phyloP scores from a whole-genome alignment of 2,113 vertebrate genomes.

The Noctilio leporinus region DNA sequence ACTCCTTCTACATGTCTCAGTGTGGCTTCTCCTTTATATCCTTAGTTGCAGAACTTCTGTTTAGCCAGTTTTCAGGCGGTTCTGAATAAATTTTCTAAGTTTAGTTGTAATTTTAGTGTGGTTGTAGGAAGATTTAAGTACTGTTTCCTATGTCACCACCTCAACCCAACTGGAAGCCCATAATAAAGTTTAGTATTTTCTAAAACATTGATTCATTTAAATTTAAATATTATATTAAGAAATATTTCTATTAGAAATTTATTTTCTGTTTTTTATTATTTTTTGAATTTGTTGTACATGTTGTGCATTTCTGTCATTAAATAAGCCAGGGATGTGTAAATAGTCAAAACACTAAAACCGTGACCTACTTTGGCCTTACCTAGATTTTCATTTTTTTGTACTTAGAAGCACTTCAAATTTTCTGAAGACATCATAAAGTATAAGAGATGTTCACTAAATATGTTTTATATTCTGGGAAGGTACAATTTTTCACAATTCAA shows the following conservation, averaged over 20 bases:
- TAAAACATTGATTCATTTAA: neutral
- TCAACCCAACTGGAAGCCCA: neutral
- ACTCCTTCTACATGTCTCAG: neutral
- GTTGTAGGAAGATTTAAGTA: neutral
- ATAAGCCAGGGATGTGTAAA: neutral
- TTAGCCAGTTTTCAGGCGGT: neutral
- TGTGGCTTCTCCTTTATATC: neutral
- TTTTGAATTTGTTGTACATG: neutral
- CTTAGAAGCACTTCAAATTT: neutral
- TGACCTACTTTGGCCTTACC: neutral
- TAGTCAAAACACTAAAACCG: neutral
- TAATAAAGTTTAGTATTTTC: neutral
- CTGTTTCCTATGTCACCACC: neutral
- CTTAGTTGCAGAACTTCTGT: neutral
- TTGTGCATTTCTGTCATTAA: neutral
- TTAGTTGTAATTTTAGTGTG: neutral
- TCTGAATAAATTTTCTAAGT: neutral
- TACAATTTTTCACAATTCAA: slow-evolving; percentile 56
- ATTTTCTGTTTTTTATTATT: neutral
- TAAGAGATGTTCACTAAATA: neutral
- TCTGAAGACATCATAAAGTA: neutral
- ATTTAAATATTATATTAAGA: neutral
- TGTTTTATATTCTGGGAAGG: neutral
- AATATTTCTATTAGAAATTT: neutral
- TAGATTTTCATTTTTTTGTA: neutral